Evolutionary conservation across 2,797 vertebrate species (phyloP).

Genomic region (Macropodus opercularis): DNA sequence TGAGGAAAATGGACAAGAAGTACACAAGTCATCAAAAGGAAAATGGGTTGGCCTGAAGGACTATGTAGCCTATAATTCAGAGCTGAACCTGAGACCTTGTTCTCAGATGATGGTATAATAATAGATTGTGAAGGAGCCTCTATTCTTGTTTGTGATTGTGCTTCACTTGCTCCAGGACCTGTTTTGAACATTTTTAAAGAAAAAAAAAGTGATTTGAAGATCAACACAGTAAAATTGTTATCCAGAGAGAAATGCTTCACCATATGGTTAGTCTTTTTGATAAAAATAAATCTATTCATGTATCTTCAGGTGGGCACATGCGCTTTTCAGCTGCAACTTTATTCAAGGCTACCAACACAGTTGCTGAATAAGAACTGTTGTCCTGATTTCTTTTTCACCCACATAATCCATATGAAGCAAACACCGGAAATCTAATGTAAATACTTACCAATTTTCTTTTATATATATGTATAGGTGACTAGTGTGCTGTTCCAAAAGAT

Average conservation of each 20-base stretch:
- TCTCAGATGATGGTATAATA: conserved; percentile 62
- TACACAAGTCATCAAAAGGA: conserved; percentile 51
- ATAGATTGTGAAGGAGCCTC: conserved; percentile 66
- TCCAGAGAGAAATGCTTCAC: conserved; percentile 43
- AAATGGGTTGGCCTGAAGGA: conserved; percentile 48
- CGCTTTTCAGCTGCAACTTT: conserved; percentile 70
- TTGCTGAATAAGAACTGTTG: conserved; percentile 58
- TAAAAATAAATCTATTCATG: conserved; percentile 57
- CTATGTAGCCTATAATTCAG: conserved; percentile 61
- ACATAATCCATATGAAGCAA: conserved; percentile 63
- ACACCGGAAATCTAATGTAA: conserved; percentile 78
- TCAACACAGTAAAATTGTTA: conserved; percentile 60
- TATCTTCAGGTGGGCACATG: conserved; percentile 61
- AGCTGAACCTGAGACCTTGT: conserved; percentile 54
- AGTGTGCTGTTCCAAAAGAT: conserved; percentile 81
- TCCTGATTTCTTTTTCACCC: conserved; percentile 58
- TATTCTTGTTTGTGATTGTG: conserved; percentile 71
- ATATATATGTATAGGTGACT: conserved; percentile 84
- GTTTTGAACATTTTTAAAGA: conserved; percentile 72
- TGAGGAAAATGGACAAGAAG: conserved; percentile 45
- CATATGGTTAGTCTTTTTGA: conserved; percentile 57
- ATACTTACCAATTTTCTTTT: conserved; percentile 80
- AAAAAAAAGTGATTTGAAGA: conserved; percentile 64
- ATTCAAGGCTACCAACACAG: conserved; percentile 63
- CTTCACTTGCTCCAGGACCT: conserved; percentile 68